These are phyloP conservation scores for Vanacampus margaritifer DNA, from an alignment of 2,113 vertebrate species.

Conservation along the genomic window DNA sequence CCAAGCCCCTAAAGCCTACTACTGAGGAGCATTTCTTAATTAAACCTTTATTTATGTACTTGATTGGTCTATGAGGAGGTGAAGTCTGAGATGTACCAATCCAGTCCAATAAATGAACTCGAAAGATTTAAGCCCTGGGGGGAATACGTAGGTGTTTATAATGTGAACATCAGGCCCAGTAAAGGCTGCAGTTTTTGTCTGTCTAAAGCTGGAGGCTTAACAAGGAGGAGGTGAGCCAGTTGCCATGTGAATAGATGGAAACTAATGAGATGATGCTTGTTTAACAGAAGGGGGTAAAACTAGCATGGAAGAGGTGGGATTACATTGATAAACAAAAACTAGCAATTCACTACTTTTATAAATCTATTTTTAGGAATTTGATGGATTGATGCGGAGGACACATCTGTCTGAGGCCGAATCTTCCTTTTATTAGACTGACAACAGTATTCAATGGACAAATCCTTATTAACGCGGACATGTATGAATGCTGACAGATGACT, in stretches of 20 bases:
- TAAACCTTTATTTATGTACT: constrained; percentile 71
- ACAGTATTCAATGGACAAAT: constrained; percentile 10
- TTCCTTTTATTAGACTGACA: background rate
- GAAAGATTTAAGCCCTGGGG: constrained; percentile 38
- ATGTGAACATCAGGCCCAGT: constrained; percentile 41
- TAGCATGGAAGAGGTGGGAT: constrained; percentile 19
- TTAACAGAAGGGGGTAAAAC: constrained; percentile 27
- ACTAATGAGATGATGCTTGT: constrained; percentile 44
- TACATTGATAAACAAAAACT: constrained; percentile 41
- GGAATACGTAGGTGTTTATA: constrained; percentile 48
- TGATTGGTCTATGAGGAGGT: constrained; percentile 62
- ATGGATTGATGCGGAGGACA: constrained; percentile 33
- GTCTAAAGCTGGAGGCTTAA: constrained; percentile 29
- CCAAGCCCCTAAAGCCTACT: constrained; percentile 33
- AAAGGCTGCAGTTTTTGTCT: constrained; percentile 46
- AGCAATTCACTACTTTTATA: constrained; percentile 33
- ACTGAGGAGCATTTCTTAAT: constrained; percentile 60
- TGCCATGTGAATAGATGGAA: constrained; percentile 33
- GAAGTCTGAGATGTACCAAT: constrained; percentile 43
- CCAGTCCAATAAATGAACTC: constrained; percentile 60
- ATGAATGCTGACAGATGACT: constrained; percentile 22
- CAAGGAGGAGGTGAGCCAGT: constrained; percentile 40
- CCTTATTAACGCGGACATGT: constrained; percentile 37
- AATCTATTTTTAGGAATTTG: constrained; percentile 21
- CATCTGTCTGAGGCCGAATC: constrained; percentile 27